Evolutionary conservation across 2,113 vertebrate species (phyloP).

Genomic region (Acrocephalus arundinaceus): DNA sequence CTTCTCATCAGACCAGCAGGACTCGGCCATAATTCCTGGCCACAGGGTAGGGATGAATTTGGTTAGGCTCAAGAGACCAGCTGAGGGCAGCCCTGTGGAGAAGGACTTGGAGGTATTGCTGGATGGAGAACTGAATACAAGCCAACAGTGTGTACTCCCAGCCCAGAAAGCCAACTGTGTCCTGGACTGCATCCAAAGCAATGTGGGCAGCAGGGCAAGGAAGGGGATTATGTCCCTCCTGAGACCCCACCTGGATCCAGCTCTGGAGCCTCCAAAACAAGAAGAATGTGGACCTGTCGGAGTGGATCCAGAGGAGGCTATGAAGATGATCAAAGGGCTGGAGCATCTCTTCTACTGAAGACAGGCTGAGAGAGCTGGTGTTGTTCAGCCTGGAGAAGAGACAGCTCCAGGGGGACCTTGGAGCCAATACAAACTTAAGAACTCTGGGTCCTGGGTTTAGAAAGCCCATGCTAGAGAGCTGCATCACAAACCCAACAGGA

Average conservation of each 20-base stretch:
- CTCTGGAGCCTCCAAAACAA: background rate
- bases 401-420: background rate
- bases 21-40: background rate
- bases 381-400: background rate
- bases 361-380: background rate
- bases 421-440: background rate
- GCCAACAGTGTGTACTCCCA: background rate
- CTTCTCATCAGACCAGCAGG: background rate
- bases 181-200: background rate
- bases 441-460: background rate
- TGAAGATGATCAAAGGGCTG: background rate
- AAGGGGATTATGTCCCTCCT: background rate
- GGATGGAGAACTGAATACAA: background rate
- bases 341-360: background rate
- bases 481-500: background rate
- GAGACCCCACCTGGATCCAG: background rate
- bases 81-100: background rate
- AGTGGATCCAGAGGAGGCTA: background rate
- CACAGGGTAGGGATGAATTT: background rate
- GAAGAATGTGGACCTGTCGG: background rate
- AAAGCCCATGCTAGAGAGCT: background rate
- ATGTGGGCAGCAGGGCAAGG: background rate
- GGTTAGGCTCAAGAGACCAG: background rate
- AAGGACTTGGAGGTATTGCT: background rate
- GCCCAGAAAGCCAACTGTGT: background rate